These are phyloP conservation scores for Epistrophella euchroma DNA, from an alignment of 2,888 invertebrate genomes.

Conservation along the genomic window DNA sequence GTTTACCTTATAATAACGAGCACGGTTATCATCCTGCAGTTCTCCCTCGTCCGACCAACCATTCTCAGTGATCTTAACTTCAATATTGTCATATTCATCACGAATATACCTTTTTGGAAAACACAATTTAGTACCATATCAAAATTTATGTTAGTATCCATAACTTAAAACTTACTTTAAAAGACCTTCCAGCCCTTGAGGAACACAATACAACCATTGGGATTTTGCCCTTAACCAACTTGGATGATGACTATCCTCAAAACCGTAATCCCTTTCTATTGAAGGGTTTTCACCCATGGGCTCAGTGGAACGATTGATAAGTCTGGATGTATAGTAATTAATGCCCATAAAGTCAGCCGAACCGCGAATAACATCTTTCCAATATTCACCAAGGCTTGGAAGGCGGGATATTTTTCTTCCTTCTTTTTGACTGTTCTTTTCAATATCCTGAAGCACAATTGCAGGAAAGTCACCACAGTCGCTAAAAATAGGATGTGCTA, in stretches of 20 bases:
- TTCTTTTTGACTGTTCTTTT: conserved; percentile 79
- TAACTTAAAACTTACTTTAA: background rate
- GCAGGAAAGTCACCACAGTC: conserved; percentile 80
- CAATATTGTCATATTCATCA: conserved; percentile 85
- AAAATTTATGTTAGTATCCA: no score
- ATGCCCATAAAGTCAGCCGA: conserved; percentile 80
- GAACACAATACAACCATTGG: conserved; percentile 68
- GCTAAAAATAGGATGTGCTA: conserved; percentile 81
- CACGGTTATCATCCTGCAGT: conserved; percentile 83
- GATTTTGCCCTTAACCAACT: conserved; percentile 79
- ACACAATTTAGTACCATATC: conserved; percentile 26
- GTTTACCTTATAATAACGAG: conserved; percentile 78
- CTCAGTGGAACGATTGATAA: conserved; percentile 74
- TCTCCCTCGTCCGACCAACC: conserved; percentile 85
- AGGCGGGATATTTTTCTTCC: conserved; percentile 79
- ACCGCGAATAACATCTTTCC: conserved; percentile 77
- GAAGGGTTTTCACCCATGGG: conserved; percentile 83
- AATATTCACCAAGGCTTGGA: conserved; percentile 72
- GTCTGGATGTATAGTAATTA: conserved; percentile 80
- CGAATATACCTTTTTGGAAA: conserved; percentile 84
- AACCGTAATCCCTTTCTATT: conserved; percentile 84
- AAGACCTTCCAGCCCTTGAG: conserved; percentile 5
- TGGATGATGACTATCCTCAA: conserved; percentile 77
- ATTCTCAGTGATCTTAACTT: conserved; percentile 86
- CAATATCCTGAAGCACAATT: conserved; percentile 79